Percentiles rank a stretch among this genome's conserved stretches.
Evolutionary conservation across 2,113 vertebrate genomes (phyloP).

Genomic region (Dicentrarchus labrax): DNA sequence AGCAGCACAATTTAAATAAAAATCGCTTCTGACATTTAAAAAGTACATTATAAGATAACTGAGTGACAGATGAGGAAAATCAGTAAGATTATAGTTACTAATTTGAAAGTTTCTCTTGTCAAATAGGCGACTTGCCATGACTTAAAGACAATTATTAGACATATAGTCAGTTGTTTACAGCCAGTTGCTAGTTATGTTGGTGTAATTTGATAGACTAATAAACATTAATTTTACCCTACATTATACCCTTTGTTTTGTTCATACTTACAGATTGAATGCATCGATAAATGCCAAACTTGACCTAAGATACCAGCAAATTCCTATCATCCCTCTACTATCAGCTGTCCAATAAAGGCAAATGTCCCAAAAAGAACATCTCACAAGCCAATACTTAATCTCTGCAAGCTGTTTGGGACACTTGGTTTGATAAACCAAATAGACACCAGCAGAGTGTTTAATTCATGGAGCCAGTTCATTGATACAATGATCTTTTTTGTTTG

Average conservation of each 20-base stretch:
- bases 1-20: conserved; percentile 12
- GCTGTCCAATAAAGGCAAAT: not conserved
- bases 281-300: too few species aligned
- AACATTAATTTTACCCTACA: too few species aligned
- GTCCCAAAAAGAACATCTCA: not conserved
- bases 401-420: not conserved
- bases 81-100: not conserved
- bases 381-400: not conserved
- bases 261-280: too few species aligned
- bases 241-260: too few species aligned
- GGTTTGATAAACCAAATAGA: not conserved
- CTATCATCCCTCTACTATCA: not conserved
- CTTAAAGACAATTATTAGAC: not conserved
- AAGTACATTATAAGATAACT: not conserved
- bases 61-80: not conserved
- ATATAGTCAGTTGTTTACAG: too few species aligned
- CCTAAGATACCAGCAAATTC: too few species aligned
- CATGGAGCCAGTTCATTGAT: not conserved
- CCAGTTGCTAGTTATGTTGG: not conserved
- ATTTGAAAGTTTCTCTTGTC: not conserved
- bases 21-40: conserved; percentile 51
- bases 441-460: not conserved
- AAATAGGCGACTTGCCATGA: not conserved
- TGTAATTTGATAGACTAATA: not conserved
- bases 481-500: not conserved